A percentile compares a stretch with the other conserved stretches of the same genome.
These are phyloP conservation scores for Parazoanthus atlanticus DNA, from an alignment of 92 coral and sea anemone species.

Conservation along the genomic window DNA sequence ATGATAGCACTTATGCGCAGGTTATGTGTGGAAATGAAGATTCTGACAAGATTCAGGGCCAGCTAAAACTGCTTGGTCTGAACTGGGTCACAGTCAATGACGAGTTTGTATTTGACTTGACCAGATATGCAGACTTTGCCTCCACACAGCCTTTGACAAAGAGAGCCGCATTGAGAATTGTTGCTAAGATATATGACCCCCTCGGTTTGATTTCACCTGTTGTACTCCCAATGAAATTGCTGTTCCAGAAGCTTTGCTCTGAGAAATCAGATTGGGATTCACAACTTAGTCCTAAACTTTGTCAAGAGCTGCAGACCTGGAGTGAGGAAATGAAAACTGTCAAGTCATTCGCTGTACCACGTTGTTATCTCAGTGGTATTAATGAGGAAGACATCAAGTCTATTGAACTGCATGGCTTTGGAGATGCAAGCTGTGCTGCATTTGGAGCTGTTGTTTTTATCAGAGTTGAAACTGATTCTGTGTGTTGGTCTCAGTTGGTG, in stretches of 20 bases:
- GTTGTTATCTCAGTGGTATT: constrained; percentile 37
- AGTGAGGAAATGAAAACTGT: constrained; percentile 17
- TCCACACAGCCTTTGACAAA: constrained; percentile 38
- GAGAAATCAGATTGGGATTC: constrained; percentile 50
- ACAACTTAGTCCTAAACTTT: constrained; percentile 27
- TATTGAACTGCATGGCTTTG: constrained; percentile 59
- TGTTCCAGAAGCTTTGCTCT: constrained; percentile 48
- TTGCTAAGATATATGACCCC: constrained; percentile 63
- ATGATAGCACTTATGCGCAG: constrained; percentile 36
- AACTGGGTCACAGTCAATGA: constrained; percentile 37
- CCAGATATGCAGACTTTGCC: constrained; percentile 20
- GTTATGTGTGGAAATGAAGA: constrained; percentile 34
- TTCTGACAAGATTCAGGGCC: background rate
- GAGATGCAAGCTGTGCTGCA: constrained; percentile 48
- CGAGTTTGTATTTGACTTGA: constrained; percentile 23
- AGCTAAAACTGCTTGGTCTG: constrained; percentile 22
- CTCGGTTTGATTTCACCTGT: constrained; percentile 54
- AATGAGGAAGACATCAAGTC: constrained; percentile 34
- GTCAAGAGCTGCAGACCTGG: constrained; percentile 27
- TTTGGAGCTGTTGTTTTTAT: constrained; percentile 51
- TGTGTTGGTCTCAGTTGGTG: background rate
- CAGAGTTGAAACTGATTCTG: constrained; percentile 7
- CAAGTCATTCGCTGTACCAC: constrained; percentile 13
- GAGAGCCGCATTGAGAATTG: constrained; percentile 48
- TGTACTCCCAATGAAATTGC: constrained; percentile 48